Evolutionary conservation across 2,113 vertebrate species (phyloP), one percentile per base, ranked within the genome.

Genomic region (Lampris incognitus): DNA sequence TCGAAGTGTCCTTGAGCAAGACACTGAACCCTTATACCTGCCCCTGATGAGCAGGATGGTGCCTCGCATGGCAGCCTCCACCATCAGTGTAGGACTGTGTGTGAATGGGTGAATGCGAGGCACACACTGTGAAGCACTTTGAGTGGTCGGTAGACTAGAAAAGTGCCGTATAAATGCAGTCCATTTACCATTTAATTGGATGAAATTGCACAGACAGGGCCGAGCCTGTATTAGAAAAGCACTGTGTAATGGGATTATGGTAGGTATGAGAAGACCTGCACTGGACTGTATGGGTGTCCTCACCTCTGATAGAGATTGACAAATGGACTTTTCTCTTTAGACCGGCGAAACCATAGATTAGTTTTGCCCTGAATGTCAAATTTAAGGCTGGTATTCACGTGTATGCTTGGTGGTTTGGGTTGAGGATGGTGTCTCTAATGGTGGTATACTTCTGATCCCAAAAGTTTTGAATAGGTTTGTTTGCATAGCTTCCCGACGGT

Each of bases 151-250:
- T 24, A 24, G 24, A 24, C 24, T 24, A 24, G 24, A 24, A 24
- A 24, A 24, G 24, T 24, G 24, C 24, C 24, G 24, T 24, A 24
- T 24, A 24, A 24, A 24, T 24, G 24, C 24, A 24, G 24, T 24
- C 24, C 24, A 24, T 24, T 24, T 24, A 24, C 24, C 24, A 24
- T 24, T 24, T 24, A 24, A 87, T 73, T 81, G 54, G 66, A 66
- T 64, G 11, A 64, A 75, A 79, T 63, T 83, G 57, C 73, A 69
- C 78, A 41, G 62, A 74, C 72, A 82, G 80, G 79, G 66, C 10
- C 2, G 51, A 77, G 79, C 5, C 38, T 54, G 50, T 59, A 13
- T 44, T 82, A 68, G 55, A 51, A 73, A 66, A 74, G 60, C 48
- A 6, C 63, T 37, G 1, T 63, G 50, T 82, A 60, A 81, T 70